These are phyloP conservation scores for Monomorium pharaonis DNA, from an alignment of 1,140 invertebrate species.

Conservation along the genomic window DNA sequence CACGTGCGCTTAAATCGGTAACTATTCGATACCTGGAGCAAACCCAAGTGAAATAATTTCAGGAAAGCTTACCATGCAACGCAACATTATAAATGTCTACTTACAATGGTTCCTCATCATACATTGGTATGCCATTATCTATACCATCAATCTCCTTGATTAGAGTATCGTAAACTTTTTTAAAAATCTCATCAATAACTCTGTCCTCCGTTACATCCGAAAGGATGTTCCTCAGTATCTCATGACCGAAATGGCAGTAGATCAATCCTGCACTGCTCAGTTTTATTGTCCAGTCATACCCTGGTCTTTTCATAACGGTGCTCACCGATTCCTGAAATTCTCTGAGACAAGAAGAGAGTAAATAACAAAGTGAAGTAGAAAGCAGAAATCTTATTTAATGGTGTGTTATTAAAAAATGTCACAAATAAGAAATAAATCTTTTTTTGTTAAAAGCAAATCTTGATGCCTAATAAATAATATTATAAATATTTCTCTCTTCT, in stretches of 20 bases:
- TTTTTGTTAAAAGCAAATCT: no score
- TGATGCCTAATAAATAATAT: no score
- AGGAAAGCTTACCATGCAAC: not conserved
- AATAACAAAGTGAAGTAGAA: not conserved
- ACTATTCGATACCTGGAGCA: conserved; percentile 90
- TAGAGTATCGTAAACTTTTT: conserved; percentile 95
- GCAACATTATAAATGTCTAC: not conserved
- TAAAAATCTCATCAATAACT: conserved; percentile 89
- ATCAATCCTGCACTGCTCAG: conserved; percentile 98
- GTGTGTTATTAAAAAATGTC: no score
- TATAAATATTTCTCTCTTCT: no score
- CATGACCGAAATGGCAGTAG: conserved; percentile 95
- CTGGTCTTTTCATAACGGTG: conserved; percentile 85
- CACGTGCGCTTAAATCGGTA: conserved; percentile 90
- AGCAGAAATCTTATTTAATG: not conserved
- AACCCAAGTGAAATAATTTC: not conserved
- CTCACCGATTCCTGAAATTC: conserved; percentile 88
- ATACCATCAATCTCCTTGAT: conserved; percentile 98
- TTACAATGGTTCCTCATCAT: conserved; percentile 88
- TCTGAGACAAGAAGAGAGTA: conserved; percentile 85
- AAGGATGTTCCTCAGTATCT: conserved; percentile 89
- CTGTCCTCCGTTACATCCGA: conserved; percentile 84
- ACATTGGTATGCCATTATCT: conserved; percentile 96
- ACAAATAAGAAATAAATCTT: no score
- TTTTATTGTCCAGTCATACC: conserved; percentile 87